phyloP scores from a whole-genome alignment of 1,140 invertebrate genomes.

The Ctenoplectra terminalis region DNA sequence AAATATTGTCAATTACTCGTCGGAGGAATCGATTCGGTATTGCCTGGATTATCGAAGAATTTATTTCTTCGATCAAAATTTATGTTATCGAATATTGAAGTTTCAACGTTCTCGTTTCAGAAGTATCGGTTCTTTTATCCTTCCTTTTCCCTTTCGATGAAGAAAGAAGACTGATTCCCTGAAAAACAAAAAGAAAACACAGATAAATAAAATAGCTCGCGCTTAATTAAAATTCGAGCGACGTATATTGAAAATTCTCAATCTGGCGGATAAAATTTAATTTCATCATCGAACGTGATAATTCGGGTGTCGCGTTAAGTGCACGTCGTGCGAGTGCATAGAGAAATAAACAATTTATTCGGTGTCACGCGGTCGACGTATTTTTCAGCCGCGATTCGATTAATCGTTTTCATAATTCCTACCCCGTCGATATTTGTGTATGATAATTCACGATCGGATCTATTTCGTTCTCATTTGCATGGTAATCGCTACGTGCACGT shows the following conservation, averaged over 20 bases:
- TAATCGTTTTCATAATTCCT: constrained; percentile 29
- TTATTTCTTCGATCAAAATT: not conserved
- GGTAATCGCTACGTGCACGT: constrained; percentile 2
- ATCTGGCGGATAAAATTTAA: not conserved
- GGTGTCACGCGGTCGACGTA: constrained; percentile 11
- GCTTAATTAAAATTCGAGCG: not conserved
- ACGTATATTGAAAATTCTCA: not conserved
- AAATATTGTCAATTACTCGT: not conserved
- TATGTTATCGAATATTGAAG: not conserved
- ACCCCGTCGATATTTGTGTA: constrained; percentile 5
- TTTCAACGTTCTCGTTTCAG: not conserved
- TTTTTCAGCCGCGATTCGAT: constrained; percentile 24
- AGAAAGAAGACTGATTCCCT: not conserved
- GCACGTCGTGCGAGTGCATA: not conserved
- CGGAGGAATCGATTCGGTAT: not conserved
- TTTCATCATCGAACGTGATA: constrained; percentile 5
- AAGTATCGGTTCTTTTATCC: not conserved
- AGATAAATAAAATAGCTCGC: not conserved
- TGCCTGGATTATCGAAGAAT: not conserved
- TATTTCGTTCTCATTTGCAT: constrained; percentile 31
- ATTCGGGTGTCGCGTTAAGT: not conserved
- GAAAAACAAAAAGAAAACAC: not conserved
- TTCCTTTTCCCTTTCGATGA: not conserved
- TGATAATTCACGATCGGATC: constrained; percentile 22
- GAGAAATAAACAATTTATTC: constrained; percentile 43